Evolutionary conservation across 2,888 invertebrate species (phyloP).

Genomic region (Morpho helenor): DNA sequence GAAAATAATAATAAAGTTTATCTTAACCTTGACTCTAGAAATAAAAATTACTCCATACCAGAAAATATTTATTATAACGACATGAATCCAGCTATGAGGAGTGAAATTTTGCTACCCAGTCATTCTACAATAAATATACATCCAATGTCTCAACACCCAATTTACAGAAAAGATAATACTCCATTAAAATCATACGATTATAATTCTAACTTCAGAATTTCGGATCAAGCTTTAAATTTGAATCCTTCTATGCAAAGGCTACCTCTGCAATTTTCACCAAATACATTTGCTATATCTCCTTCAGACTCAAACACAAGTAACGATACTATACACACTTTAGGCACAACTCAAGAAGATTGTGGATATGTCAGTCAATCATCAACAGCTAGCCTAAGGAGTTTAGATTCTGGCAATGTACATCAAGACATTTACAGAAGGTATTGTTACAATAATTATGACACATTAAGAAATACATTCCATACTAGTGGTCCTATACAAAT

Average conservation of each 20-base stretch:
- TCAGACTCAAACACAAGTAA: slow-evolving; percentile 66
- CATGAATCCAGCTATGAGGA: slow-evolving; percentile 48
- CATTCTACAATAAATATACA: slow-evolving; percentile 54
- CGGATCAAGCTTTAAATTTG: slow-evolving; percentile 48
- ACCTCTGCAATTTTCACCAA: slow-evolving; percentile 64
- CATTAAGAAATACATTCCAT: slow-evolving; percentile 35
- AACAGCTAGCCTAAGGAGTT: slow-evolving; percentile 61
- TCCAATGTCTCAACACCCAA: slow-evolving; percentile 47
- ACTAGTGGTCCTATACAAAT: slow-evolving; percentile 28
- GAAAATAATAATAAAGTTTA: slow-evolving; percentile 55
- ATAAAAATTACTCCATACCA: slow-evolving; percentile 47
- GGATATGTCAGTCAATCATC: slow-evolving; percentile 74
- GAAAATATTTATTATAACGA: slow-evolving; percentile 61
- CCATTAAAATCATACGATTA: slow-evolving; percentile 56
- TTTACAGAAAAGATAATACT: slow-evolving; percentile 57
- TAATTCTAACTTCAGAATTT: slow-evolving; percentile 49
- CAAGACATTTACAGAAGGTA: slow-evolving; percentile 55
- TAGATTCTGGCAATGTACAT: slow-evolving; percentile 51
- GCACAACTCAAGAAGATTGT: slow-evolving; percentile 63
- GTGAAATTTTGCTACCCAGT: slow-evolving; percentile 50
- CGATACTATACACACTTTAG: slow-evolving; percentile 56
- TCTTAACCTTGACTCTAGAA: slow-evolving; percentile 54
- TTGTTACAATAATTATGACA: slow-evolving; percentile 50
- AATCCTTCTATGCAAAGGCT: slow-evolving; percentile 51
- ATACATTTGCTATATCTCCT: slow-evolving; percentile 65